These are phyloP conservation scores for Uloborus plumipes DNA, from an alignment of 2,888 invertebrate species.

Conservation along the genomic window DNA sequence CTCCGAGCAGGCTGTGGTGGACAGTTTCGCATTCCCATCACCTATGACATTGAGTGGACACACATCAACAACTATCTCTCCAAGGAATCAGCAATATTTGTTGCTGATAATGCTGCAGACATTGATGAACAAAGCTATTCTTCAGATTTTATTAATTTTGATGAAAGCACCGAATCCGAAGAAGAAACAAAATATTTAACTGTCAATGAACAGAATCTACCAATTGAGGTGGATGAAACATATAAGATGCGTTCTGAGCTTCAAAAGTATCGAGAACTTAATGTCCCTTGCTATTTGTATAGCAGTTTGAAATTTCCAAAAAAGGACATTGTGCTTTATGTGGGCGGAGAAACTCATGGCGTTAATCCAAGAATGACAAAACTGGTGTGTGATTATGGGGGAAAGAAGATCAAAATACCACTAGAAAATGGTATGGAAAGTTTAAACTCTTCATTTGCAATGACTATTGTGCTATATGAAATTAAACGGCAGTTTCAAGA, in stretches of 20 bases:
- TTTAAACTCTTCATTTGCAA: slow-evolving; percentile 86
- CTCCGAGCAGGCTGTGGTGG: slow-evolving; percentile 86
- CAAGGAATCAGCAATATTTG: slow-evolving; percentile 68
- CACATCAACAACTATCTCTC: slow-evolving; percentile 75
- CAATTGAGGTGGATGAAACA: slow-evolving; percentile 27
- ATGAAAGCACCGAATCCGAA: slow-evolving; percentile 48
- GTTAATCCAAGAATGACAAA: slow-evolving; percentile 81
- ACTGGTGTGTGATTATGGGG: slow-evolving; percentile 76
- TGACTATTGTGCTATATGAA: slow-evolving; percentile 88
- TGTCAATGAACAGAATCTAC: slow-evolving; percentile 28
- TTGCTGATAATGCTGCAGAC: slow-evolving; percentile 70
- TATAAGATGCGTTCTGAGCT: slow-evolving; percentile 67
- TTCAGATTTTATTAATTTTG: slow-evolving; percentile 45
- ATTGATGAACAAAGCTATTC: slow-evolving; percentile 71
- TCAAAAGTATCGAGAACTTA: slow-evolving; percentile 65
- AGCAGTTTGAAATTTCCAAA: slow-evolving; percentile 76
- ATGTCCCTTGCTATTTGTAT: slow-evolving; percentile 77
- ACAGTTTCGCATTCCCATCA: slow-evolving; percentile 84
- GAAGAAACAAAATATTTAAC: slow-evolving; percentile 42
- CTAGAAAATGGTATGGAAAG: slow-evolving; percentile 84
- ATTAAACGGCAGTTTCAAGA: slow-evolving; percentile 77
- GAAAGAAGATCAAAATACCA: slow-evolving; percentile 83
- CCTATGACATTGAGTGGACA: slow-evolving; percentile 78
- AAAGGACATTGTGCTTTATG: slow-evolving; percentile 76
- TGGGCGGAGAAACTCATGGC: slow-evolving; percentile 92